A percentile compares a stretch with the other conserved stretches of the same genome.
These are phyloP conservation scores for Microchirus variegatus DNA, from an alignment of 2,797 vertebrate species.

Conservation along the genomic window DNA sequence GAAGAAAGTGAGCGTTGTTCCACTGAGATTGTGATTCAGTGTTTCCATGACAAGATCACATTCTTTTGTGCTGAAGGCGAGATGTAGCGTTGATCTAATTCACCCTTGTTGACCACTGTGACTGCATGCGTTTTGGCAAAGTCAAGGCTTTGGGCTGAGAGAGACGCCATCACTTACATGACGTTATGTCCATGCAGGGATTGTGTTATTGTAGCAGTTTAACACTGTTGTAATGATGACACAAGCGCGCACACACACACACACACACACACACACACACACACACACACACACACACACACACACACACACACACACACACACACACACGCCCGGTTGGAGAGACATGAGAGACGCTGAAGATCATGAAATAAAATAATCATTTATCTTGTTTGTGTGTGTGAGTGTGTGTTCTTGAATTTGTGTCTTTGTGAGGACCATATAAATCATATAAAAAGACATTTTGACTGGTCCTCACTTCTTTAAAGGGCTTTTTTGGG, in stretches of 20 bases:
- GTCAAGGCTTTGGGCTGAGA: conserved; percentile 28
- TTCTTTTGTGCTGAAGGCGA: conserved; percentile 22
- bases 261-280: conserved; percentile 30
- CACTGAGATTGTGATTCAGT: conserved; percentile 37
- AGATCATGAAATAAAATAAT: no score
- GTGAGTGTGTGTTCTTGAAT: conserved; percentile 1
- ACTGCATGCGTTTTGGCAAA: conserved; percentile 54
- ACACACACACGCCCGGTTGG: conserved; percentile 13
- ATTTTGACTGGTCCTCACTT: no score
- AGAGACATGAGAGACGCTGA: no score
- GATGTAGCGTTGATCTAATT: conserved; percentile 56
- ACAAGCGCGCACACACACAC: conserved; percentile 31
- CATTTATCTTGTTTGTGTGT: neutral
- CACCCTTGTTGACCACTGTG: conserved; percentile 25
- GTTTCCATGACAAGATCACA: conserved; percentile 43
- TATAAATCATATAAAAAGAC: no score
- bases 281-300: conserved; percentile 33
- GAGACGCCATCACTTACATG: conserved; percentile 44
- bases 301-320: conserved; percentile 23
- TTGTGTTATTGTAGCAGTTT: conserved; percentile 41
- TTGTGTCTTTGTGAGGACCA: no score
- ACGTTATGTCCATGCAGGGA: conserved; percentile 47
- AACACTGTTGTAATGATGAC: conserved; percentile 27
- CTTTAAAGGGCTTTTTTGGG: no score
- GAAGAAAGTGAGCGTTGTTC: conserved; percentile 15